Evolutionary conservation across 2,113 vertebrate genomes (phyloP).

Genomic region (Tenrec ecaudatus): DNA sequence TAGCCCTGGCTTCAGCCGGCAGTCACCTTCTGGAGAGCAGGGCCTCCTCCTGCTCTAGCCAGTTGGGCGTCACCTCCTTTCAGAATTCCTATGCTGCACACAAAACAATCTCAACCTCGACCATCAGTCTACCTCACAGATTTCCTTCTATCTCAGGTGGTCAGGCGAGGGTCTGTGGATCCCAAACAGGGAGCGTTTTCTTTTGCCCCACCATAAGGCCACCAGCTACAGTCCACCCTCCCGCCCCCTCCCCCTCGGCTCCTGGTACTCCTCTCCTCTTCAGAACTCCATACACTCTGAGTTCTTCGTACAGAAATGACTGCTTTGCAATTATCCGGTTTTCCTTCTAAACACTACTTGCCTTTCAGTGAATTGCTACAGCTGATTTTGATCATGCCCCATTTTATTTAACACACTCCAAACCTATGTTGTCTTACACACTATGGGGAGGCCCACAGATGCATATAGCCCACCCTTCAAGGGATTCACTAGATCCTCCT

Average conservation of each 20-base stretch:
- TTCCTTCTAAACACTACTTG: background rate
- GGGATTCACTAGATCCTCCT: background rate
- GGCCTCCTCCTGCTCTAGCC: background rate
- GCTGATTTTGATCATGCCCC: background rate
- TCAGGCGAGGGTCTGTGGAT: background rate
- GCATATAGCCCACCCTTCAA: slow-evolving; percentile 5
- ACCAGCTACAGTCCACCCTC: background rate
- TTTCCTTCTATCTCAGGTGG: background rate
- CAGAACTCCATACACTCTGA: background rate
- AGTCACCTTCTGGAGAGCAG: background rate
- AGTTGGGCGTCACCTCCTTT: background rate
- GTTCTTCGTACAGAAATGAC: background rate
- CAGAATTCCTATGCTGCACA: background rate
- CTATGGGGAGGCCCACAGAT: background rate
- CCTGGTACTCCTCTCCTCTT: background rate
- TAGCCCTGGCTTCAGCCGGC: background rate
- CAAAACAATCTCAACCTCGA: background rate
- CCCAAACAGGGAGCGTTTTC: background rate
- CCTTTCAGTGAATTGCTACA: background rate
- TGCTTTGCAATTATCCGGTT: background rate
- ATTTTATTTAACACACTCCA: background rate
- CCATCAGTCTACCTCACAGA: background rate
- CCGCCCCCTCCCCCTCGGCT: background rate
- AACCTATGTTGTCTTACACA: background rate
- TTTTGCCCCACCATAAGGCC: background rate